A percentile compares a stretch with the other conserved stretches of the same genome.
Conservation (phyloP, 2,888 invertebrate species). For the Tipula confusa region DNA sequence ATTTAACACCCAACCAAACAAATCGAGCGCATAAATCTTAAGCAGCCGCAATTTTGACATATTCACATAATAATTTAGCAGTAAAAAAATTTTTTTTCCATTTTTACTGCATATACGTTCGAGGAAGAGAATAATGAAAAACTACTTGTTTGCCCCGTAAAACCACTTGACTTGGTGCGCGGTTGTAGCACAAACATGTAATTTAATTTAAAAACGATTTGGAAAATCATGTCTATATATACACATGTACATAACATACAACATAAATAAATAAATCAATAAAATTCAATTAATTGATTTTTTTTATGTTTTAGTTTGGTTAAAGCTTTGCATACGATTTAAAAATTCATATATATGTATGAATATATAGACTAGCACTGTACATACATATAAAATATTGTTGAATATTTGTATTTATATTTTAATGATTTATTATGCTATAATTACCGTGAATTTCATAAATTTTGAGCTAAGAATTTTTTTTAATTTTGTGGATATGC, state of each 20-base stretch:
- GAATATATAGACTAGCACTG: no score
- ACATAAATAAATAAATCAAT: conserved; percentile 15
- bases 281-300: not conserved
- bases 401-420: not conserved
- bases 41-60: not conserved
- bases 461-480: not conserved
- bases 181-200: not conserved
- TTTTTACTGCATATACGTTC: not conserved
- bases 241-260: no score
- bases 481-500: not conserved
- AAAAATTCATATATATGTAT: not conserved
- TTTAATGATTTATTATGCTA: not conserved
- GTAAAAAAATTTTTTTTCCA: not conserved
- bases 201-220: conserved; percentile 8
- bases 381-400: not conserved
- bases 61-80: not conserved
- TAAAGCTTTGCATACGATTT: not conserved
- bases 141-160: not conserved
- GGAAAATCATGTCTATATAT: not conserved
- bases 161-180: conserved; percentile 9
- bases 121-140: not conserved
- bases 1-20: not conserved
- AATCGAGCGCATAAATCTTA: not conserved
- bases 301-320: not conserved
- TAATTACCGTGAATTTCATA: not conserved